Evolutionary conservation across 2,797 vertebrate genomes (phyloP).

Genomic region (Helarctos malayanus): DNA sequence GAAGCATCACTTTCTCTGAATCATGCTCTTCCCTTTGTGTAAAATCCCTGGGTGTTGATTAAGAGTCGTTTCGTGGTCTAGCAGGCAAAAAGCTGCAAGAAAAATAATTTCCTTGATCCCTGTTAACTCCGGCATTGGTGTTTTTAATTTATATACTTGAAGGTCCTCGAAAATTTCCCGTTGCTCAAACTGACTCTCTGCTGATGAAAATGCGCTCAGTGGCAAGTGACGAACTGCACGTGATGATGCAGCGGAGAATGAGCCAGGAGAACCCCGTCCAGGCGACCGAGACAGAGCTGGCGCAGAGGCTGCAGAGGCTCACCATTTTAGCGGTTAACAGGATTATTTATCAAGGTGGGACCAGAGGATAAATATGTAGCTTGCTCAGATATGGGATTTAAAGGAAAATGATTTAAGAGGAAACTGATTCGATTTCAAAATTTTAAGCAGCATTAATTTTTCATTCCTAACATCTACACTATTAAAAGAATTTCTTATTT

Average conservation of each 20-base stretch:
- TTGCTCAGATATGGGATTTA: neutral
- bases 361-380: neutral
- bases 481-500: conserved; percentile 41
- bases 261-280: conserved; percentile 97
- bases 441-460: neutral
- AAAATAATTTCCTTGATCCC: conserved; percentile 8
- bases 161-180: conserved; percentile 94
- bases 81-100: conserved; percentile 27
- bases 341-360: conserved; percentile 95
- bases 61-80: conserved; percentile 23
- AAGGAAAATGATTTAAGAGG: neutral
- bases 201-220: conserved; percentile 96
- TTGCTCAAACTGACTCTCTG: conserved; percentile 95
- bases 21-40: conserved; percentile 45
- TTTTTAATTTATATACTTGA: conserved; percentile 74
- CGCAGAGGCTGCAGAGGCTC: conserved; percentile 96
- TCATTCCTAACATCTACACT: neutral
- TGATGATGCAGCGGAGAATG: conserved; percentile 98
- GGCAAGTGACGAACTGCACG: conserved; percentile 96
- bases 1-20: conserved; percentile 58
- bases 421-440: neutral
- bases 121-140: neutral
- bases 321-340: conserved; percentile 96
- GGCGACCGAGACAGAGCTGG: conserved; percentile 95
- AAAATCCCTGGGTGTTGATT: conserved; percentile 48